phyloP scores from a whole-genome alignment of 2,113 vertebrate species.

The Poeciliopsis prolifica region DNA sequence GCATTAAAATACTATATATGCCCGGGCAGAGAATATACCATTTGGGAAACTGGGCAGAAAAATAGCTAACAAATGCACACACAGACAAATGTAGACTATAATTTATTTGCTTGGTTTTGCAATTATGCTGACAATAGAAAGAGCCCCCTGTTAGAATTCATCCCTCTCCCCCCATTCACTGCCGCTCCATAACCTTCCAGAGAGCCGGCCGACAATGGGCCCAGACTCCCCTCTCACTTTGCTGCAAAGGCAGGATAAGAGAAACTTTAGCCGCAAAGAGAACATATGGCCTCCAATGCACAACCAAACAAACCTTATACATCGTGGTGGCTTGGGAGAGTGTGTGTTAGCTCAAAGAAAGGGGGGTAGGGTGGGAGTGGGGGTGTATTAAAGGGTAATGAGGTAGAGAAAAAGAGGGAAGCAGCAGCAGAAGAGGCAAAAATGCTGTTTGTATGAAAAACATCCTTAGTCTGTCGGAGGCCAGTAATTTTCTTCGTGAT shows the following conservation, averaged over 20 bases:
- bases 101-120: constrained; percentile 54
- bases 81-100: constrained; percentile 21
- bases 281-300: constrained; percentile 43
- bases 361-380: not conserved
- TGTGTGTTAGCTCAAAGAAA: constrained; percentile 16
- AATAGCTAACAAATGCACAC: constrained; percentile 9
- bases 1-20: not conserved
- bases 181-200: constrained; percentile 3
- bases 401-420: constrained; percentile 18
- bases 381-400: constrained; percentile 32
- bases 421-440: constrained; percentile 5
- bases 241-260: constrained; percentile 57
- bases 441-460: constrained; percentile 16
- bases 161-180: not conserved
- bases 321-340: not conserved
- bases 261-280: constrained; percentile 45
- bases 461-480: constrained; percentile 22
- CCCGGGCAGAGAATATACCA: constrained; percentile 1
- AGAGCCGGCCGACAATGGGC: constrained; percentile 42
- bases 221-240: constrained; percentile 28
- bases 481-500: constrained; percentile 36
- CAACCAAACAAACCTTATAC: constrained; percentile 35
- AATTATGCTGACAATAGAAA: constrained; percentile 53
- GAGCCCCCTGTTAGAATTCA: constrained; percentile 43
- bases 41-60: constrained; percentile 36